phyloP scores from a whole-genome alignment of 2,888 invertebrate species.

The Agonopterix heracliana region DNA sequence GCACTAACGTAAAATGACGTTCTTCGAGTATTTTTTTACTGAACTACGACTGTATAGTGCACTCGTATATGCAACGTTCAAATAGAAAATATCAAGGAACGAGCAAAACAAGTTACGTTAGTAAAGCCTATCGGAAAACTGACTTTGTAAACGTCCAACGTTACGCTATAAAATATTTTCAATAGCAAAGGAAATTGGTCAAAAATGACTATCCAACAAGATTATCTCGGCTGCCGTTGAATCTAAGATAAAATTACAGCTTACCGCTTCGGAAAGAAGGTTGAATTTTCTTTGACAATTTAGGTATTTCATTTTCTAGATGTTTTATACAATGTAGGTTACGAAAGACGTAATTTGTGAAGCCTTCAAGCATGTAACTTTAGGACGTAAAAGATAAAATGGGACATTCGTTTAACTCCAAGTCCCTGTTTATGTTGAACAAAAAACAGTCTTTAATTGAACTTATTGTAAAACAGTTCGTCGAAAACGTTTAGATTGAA shows the following conservation, averaged over 20 bases:
- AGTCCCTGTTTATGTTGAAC: not conserved
- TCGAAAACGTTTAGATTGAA: no score
- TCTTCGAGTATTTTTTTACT: no score
- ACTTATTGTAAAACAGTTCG: no score
- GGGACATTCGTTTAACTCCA: not conserved
- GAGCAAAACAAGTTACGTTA: no score
- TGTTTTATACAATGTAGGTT: not conserved
- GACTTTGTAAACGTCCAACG: constrained; percentile 33
- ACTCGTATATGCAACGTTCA: no score
- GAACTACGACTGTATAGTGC: no score
- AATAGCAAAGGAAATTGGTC: constrained; percentile 61
- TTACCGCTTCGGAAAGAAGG: not conserved
- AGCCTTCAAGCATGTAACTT: constrained; percentile 1
- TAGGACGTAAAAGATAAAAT: not conserved
- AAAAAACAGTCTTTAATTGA: no score
- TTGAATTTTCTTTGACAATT: not conserved
- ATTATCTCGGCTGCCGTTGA: constrained; percentile 39
- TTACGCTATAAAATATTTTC: constrained; percentile 51
- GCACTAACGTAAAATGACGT: no score
- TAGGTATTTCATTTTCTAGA: no score
- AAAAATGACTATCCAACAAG: constrained; percentile 59
- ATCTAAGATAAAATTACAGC: no score
- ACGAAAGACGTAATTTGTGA: not conserved
- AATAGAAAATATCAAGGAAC: no score
- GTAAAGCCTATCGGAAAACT: constrained; percentile 1